Evolutionary conservation across 2,888 invertebrate genomes (phyloP), one percentile per base, ranked within the genome.

Genomic region (Atethmia centrago): DNA sequence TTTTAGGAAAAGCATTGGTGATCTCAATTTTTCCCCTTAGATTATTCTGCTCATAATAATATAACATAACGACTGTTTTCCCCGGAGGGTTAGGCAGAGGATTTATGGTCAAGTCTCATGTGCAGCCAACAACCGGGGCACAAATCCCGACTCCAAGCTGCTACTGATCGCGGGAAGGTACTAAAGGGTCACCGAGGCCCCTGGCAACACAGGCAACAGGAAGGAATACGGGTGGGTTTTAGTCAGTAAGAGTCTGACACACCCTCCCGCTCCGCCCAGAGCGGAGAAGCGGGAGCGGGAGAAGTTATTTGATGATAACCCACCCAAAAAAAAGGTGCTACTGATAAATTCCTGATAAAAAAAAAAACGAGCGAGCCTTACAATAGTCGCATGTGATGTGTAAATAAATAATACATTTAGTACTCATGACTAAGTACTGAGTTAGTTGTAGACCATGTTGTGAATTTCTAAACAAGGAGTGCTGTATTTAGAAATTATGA

Each of bases 401-500:
- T n/a, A n/a, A n/a, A n/a, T n/a, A n/a, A n/a, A n/a, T n/a, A n/a
- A n/a, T n/a, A n/a, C n/a, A 74, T 80, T 75, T 49, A 64, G 49
- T 36, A 47, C 21, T 64, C 45, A 59, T 55, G 36, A 75, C 31
- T 74, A 58, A 67, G 40, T 66, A 58, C 74, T 66, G 3, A 40
- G 49, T 61, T n/a, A 64, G 36, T 51, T 55, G n/a, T n/a, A 58
- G 53, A 25, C 25, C 42, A 56, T 31, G 65, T 74, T 51, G n/a
- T 74, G 62, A 78, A 74, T 80, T 78, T 66, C 58, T 74, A 64
- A 79, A 81, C 78, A 81, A 59, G 40, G 40, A 42, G 10, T 0
- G 12, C 47, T 55, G 28, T 64, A 49, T 68, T 81, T 75, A 68
- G 55, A 64, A 79, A 79, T 68, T 59, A 63, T 64, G 28, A 66